Evolutionary conservation across 2,888 invertebrate genomes (phyloP).

Genomic region (Caprella mutica): DNA sequence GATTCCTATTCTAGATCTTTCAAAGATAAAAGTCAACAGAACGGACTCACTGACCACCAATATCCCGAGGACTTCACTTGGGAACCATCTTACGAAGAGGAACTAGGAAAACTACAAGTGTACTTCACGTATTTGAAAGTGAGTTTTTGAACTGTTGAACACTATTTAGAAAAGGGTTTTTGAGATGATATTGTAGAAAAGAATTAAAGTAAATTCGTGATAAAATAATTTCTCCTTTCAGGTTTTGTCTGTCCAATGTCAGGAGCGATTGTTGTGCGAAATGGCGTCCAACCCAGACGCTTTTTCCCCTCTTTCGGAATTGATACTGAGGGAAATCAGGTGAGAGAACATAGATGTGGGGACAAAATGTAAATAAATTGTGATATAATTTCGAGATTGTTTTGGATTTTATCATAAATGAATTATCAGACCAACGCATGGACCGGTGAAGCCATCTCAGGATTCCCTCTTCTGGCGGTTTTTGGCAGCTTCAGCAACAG

Average conservation of each 20-base stretch:
- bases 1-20: no score
- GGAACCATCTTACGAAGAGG: slow-evolving; percentile 19
- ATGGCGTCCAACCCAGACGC: slow-evolving; percentile 36
- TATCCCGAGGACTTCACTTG: slow-evolving; percentile 13
- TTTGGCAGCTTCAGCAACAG: slow-evolving; percentile 37
- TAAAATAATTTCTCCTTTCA: no score
- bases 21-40: background rate
- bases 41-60: no score
- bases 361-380: slow-evolving; percentile 37
- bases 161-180: no score
- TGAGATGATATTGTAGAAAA: no score
- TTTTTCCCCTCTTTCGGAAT: slow-evolving; percentile 36
- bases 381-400: slow-evolving; percentile 36
- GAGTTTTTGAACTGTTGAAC: no score
- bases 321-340: slow-evolving; percentile 34
- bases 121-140: slow-evolving; percentile 24
- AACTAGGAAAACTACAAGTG: slow-evolving; percentile 4
- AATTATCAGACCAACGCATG: slow-evolving; percentile 22
- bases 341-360: slow-evolving; percentile 35
- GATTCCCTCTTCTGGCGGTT: slow-evolving; percentile 38
- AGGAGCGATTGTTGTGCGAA: slow-evolving; percentile 37
- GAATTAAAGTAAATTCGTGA: no score
- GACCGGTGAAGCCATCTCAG: slow-evolving; percentile 35
- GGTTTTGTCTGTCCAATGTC: slow-evolving; percentile 36
- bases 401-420: slow-evolving; percentile 37